phyloP scores from a whole-genome alignment of 2,888 invertebrate genomes.

The Latheticus oryzae region DNA sequence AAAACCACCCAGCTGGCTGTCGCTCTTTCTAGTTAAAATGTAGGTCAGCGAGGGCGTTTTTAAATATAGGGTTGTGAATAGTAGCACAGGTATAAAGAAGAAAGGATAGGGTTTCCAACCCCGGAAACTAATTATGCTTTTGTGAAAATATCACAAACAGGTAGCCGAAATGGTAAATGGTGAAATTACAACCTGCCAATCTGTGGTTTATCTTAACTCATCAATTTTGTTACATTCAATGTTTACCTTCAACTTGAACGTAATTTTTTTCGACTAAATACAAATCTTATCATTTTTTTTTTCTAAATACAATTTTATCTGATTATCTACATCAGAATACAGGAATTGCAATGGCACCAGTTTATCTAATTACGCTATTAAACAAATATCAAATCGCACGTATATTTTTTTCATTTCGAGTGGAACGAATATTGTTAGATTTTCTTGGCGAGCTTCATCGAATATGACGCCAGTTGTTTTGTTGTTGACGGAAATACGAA shows the following conservation, averaged over 20 bases:
- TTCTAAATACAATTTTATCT: constrained; percentile 12
- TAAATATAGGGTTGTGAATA: constrained; percentile 45
- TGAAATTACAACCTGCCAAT: constrained; percentile 16
- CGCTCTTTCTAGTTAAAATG: constrained; percentile 44
- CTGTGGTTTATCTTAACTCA: constrained; percentile 12
- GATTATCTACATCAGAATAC: constrained; percentile 6
- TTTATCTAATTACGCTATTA: no score
- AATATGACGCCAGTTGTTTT: constrained; percentile 11
- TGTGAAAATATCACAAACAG: constrained; percentile 43
- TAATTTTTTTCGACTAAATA: constrained; percentile 7
- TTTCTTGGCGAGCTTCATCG: constrained; percentile 1
- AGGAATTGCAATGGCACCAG: constrained; percentile 18
- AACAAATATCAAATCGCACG: not conserved
- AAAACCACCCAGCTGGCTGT: constrained; percentile 9
- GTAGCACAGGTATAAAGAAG: constrained; percentile 43
- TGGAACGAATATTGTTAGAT: not conserved
- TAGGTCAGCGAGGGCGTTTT: constrained; percentile 50
- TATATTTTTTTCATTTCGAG: not conserved
- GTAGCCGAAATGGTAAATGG: constrained; percentile 41
- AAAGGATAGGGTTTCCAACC: constrained; percentile 27
- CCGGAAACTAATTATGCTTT: constrained; percentile 50
- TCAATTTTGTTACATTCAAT: constrained; percentile 8
- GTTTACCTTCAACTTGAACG: no score
- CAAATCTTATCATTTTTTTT: constrained; percentile 18
- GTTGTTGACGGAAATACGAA: constrained; percentile 19